A percentile compares a stretch with the other conserved stretches of the same genome.
phyloP scores from a whole-genome alignment of 2,888 invertebrate genomes.

The Parapristionchus giblindavisi region DNA sequence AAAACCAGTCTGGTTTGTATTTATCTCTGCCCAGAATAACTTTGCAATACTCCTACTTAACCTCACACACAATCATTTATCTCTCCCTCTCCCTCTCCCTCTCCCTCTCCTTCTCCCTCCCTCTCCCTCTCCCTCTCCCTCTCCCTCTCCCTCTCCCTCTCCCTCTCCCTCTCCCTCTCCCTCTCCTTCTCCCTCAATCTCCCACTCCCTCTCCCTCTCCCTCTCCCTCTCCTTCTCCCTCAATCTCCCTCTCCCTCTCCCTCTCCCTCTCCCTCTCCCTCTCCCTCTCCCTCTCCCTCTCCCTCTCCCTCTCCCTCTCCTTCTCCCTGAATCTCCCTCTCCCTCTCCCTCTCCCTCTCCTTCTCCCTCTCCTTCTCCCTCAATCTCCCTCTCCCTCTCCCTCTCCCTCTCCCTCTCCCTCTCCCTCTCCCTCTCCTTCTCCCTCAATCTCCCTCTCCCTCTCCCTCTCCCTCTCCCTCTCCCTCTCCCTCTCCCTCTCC shows the following conservation, averaged over 20 bases:
- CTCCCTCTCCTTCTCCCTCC: conserved; percentile 6
- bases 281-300: conserved; percentile 7
- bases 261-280: conserved; percentile 5
- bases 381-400: not conserved
- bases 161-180: not conserved
- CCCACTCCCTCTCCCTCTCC: not conserved
- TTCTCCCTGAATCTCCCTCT: not conserved
- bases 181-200: conserved; percentile 4
- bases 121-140: conserved; percentile 26
- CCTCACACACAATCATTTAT: too few relatives aligned
- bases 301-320: conserved; percentile 14
- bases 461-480: not conserved
- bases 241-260: conserved; percentile 8
- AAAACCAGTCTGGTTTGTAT: too few relatives aligned
- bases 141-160: not conserved
- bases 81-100: too few relatives aligned
- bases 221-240: not conserved
- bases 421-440: not conserved
- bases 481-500: not conserved
- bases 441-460: not conserved
- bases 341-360: not conserved
- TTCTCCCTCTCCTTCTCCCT: conserved; percentile 19
- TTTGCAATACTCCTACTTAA: too few relatives aligned
- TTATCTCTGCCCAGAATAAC: too few relatives aligned
- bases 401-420: not conserved